phyloP scores from a whole-genome alignment of 2,888 invertebrate genomes.

The Sarcophaga carnaria region DNA sequence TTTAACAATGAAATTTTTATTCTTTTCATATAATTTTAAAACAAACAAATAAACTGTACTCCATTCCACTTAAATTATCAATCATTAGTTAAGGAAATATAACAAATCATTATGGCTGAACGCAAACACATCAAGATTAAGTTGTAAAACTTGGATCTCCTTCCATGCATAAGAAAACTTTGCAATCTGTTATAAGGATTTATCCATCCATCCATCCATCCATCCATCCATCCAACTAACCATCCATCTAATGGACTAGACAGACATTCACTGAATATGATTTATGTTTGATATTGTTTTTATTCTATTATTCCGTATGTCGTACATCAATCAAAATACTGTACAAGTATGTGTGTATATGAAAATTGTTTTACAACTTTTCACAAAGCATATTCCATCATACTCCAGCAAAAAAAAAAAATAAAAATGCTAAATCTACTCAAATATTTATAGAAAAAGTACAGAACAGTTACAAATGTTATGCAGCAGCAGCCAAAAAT shows the following conservation, averaged over 20 bases:
- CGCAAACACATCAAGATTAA: background rate
- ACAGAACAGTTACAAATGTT: slow-evolving; percentile 3
- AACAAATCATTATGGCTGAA: background rate
- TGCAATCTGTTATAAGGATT: background rate
- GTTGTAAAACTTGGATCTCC: background rate
- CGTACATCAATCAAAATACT: slow-evolving; percentile 53
- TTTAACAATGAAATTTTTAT: no score
- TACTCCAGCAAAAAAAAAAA: background rate
- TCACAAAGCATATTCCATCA: slow-evolving; percentile 32
- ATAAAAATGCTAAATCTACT: background rate
- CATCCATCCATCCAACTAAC: background rate
- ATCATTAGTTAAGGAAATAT: background rate
- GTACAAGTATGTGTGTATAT: background rate
- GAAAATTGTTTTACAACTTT: slow-evolving; percentile 44
- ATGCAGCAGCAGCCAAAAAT: background rate
- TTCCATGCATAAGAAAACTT: background rate
- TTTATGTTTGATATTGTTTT: slow-evolving; percentile 30
- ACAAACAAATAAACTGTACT: no score
- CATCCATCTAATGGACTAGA: background rate
- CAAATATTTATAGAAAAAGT: slow-evolving; percentile 12
- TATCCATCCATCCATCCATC: background rate
- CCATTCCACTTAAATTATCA: background rate
- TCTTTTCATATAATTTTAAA: no score
- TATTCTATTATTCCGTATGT: slow-evolving; percentile 11
- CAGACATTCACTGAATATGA: background rate